Evolutionary conservation across 2,113 vertebrate species (phyloP).

Genomic region (Myrmophylax atrothorax): DNA sequence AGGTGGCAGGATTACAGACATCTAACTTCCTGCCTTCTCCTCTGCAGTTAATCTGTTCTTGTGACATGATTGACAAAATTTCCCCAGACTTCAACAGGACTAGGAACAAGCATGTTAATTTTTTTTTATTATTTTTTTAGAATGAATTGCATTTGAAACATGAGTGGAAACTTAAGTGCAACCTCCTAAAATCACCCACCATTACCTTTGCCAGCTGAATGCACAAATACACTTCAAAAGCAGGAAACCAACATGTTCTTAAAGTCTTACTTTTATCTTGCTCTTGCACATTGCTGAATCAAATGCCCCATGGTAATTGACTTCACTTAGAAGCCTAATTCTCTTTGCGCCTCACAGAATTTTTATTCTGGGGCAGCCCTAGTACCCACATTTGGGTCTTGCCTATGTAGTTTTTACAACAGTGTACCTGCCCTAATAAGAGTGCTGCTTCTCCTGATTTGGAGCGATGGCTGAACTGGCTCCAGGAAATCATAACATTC

Average conservation of each 20-base stretch:
- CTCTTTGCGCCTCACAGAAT: background rate
- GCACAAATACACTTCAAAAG: constrained; percentile 54
- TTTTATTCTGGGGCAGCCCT: background rate
- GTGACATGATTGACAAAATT: background rate
- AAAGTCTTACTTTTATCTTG: constrained; percentile 47
- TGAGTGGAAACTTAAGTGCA: constrained; percentile 7
- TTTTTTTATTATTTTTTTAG: background rate
- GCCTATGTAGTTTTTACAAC: background rate
- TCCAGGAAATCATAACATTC: background rate
- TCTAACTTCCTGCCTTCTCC: background rate
- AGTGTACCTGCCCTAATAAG: background rate
- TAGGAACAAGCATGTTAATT: background rate
- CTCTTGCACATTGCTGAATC: constrained; percentile 35
- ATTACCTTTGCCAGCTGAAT: constrained; percentile 22
- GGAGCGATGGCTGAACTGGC: background rate
- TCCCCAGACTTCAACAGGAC: background rate
- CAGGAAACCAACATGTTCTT: background rate
- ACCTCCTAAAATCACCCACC: background rate
- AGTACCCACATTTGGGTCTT: background rate
- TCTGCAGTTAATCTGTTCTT: background rate
- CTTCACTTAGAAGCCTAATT: constrained; percentile 17
- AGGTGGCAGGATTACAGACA: background rate
- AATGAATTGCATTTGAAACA: background rate
- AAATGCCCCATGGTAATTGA: background rate
- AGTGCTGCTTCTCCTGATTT: background rate